Evolutionary conservation across 2,113 vertebrate species (phyloP).

Genomic region (Hemicordylus capensis): DNA sequence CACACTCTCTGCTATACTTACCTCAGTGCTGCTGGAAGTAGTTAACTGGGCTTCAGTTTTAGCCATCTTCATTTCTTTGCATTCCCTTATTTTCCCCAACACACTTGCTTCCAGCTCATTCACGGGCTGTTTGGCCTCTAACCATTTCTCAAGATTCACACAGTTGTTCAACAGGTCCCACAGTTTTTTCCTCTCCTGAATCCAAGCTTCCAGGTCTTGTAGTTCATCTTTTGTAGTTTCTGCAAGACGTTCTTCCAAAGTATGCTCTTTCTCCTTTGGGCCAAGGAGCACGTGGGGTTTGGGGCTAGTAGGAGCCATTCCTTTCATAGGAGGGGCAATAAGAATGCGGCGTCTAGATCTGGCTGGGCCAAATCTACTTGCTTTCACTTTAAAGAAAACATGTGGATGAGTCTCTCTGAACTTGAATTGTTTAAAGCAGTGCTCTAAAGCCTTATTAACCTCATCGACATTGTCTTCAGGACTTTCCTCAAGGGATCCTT

Average conservation of each 20-base stretch:
- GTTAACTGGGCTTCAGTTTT: not conserved
- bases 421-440: conserved; percentile 53
- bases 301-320: rapidly evolving
- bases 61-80: not conserved
- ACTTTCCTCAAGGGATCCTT: not conserved
- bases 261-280: not conserved
- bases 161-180: conserved; percentile 37
- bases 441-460: not conserved
- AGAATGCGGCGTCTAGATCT: conserved; percentile 52
- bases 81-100: not conserved
- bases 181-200: conserved; percentile 27
- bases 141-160: conserved; percentile 33
- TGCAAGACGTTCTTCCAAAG: not conserved
- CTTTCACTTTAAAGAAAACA: conserved; percentile 18
- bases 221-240: not conserved
- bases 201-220: conserved; percentile 21
- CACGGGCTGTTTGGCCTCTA: conserved; percentile 34
- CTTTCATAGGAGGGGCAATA: conserved; percentile 20
- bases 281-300: not conserved
- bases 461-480: not conserved
- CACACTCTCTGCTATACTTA: conserved; percentile 4
- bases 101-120: conserved; percentile 38
- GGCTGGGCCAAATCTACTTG: conserved; percentile 29
- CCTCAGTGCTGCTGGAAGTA: not conserved
- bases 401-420: conserved; percentile 34